These are phyloP conservation scores for Protobothrops flavoviridis DNA, from an alignment of 2,113 vertebrate species.

Conservation along the genomic window DNA sequence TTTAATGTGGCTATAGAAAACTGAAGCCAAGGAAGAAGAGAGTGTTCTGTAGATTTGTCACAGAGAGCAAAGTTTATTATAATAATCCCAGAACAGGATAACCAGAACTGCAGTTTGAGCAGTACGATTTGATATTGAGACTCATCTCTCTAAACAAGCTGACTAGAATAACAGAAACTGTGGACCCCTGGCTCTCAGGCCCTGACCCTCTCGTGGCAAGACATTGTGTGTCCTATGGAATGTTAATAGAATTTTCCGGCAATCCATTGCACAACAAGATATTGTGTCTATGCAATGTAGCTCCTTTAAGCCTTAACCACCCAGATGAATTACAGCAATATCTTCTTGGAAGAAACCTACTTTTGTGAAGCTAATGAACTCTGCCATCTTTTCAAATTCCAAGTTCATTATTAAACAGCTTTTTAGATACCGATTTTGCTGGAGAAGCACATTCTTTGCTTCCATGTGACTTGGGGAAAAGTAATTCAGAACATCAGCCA, in stretches of 20 bases:
- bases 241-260: background rate
- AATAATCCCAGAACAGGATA: no score
- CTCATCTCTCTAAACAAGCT: background rate
- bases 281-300: background rate
- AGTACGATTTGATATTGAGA: background rate
- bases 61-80: background rate
- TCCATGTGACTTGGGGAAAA: slow-evolving; percentile 3
- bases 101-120: background rate
- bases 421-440: slow-evolving; percentile 36
- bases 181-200: background rate
- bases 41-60: background rate
- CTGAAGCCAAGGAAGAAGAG: background rate
- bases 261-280: background rate
- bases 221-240: background rate
- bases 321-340: background rate
- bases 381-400: slow-evolving; percentile 15
- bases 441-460: slow-evolving; percentile 31
- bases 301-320: background rate
- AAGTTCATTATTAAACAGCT: slow-evolving; percentile 16
- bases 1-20: background rate
- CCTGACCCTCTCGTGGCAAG: background rate
- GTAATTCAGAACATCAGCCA: slow-evolving; percentile 16
- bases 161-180: background rate
- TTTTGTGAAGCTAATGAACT: background rate
- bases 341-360: background rate